phyloP scores from a whole-genome alignment of 2,888 invertebrate species.

The Xylocampa areola region DNA sequence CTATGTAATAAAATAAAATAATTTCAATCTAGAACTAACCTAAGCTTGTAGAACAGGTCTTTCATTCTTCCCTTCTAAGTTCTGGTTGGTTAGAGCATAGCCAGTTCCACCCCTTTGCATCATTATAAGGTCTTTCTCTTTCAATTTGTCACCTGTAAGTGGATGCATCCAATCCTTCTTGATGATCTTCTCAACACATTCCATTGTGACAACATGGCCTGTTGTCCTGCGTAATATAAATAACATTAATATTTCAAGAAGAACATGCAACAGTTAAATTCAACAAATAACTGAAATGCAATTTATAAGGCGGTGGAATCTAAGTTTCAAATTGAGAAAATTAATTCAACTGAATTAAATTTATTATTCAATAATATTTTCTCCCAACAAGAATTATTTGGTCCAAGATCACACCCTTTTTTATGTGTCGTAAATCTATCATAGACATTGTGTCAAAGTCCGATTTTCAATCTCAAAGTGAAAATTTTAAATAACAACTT shows the following conservation, averaged over 20 bases:
- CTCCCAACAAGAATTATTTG: too few relatives aligned
- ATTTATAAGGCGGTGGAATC: too few relatives aligned
- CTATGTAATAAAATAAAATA: not conserved
- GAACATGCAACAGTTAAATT: not conserved
- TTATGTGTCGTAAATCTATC: too few relatives aligned
- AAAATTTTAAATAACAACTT: too few relatives aligned
- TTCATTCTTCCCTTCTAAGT: constrained; percentile 95
- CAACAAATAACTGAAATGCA: too few relatives aligned
- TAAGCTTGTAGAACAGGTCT: constrained; percentile 96
- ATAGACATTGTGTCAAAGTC: too few relatives aligned
- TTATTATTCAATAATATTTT: too few relatives aligned
- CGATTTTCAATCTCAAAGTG: too few relatives aligned
- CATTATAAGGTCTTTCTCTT: constrained; percentile 97
- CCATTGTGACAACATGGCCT: constrained; percentile 98
- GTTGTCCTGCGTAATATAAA: constrained; percentile 87
- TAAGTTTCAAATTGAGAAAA: too few relatives aligned
- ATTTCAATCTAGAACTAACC: constrained; percentile 6
- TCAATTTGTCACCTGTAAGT: constrained; percentile 94
- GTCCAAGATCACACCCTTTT: too few relatives aligned
- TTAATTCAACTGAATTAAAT: too few relatives aligned
- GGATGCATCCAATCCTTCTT: constrained; percentile 99
- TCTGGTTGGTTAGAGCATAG: constrained; percentile 95
- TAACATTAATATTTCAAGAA: not conserved
- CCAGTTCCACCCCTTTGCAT: constrained; percentile 99
- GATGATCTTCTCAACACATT: constrained; percentile 98